phyloP scores from a whole-genome alignment of 2,888 invertebrate genomes.

The Harmothoe impar region DNA sequence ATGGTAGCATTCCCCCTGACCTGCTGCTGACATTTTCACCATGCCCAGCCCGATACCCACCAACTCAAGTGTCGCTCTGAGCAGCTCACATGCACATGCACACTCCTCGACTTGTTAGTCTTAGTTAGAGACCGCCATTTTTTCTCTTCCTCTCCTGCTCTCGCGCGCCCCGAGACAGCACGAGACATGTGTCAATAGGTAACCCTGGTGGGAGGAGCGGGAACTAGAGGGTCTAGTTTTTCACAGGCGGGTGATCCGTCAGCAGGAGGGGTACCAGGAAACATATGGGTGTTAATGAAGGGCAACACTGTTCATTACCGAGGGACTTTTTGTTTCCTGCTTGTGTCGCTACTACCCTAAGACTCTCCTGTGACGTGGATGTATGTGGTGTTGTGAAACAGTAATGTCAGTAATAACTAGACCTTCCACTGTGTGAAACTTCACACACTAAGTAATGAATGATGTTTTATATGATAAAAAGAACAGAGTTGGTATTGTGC shows the following conservation, averaged over 20 bases:
- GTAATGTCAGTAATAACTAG: no score
- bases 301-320: neutral
- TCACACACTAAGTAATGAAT: no score
- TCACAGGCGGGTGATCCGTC: neutral
- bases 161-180: neutral
- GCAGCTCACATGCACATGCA: neutral
- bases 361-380: no score
- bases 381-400: no score
- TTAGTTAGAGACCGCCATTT: neutral
- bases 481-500: no score
- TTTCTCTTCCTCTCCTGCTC: neutral
- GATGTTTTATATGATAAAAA: no score
- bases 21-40: slow-evolving; percentile 1
- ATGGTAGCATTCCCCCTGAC: slow-evolving; percentile 17
- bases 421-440: no score
- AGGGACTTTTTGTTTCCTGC: neutral
- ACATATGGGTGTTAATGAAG: slow-evolving; percentile 18
- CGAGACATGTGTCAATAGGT: neutral
- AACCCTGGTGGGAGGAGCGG: neutral
- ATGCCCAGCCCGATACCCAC: neutral
- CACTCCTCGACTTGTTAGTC: neutral
- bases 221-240: neutral
- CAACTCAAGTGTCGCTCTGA: neutral
- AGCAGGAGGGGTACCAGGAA: neutral
- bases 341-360: no score